These are phyloP conservation scores for Platanista minor DNA, from an alignment of 2,113 vertebrate genomes.

Conservation along the genomic window DNA sequence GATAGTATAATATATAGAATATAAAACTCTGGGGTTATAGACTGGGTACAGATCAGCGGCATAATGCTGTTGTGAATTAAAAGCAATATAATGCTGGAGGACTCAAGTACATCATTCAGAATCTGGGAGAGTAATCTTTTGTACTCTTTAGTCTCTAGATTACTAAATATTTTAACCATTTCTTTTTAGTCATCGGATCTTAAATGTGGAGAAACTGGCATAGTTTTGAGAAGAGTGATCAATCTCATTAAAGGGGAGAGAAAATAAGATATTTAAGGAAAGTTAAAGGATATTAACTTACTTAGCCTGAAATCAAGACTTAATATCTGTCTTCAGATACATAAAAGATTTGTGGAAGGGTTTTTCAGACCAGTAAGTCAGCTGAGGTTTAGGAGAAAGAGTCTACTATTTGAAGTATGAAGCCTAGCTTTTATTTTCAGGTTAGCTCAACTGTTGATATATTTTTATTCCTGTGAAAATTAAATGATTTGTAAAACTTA, in stretches of 20 bases:
- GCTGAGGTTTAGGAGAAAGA: not conserved
- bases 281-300: constrained; percentile 4
- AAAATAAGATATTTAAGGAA: not conserved
- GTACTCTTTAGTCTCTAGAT: not conserved
- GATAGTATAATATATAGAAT: not conserved
- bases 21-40: not conserved
- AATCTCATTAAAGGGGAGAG: not conserved
- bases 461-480: constrained; percentile 10
- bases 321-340: not conserved
- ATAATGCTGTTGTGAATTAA: not conserved
- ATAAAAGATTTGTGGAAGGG: not conserved
- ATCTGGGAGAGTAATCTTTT: not conserved
- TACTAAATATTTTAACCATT: not conserved
- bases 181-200: not conserved
- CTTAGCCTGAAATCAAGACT: not conserved
- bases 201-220: not conserved
- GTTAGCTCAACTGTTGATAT: not conserved
- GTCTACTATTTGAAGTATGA: not conserved
- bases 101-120: not conserved
- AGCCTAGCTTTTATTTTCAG: not conserved
- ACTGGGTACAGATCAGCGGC: not conserved
- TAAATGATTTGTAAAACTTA: not conserved
- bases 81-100: not conserved
- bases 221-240: not conserved
- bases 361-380: not conserved